Evolutionary conservation across 1,140 invertebrate species (phyloP).

Genomic region (Leptinotarsa lineolata): DNA sequence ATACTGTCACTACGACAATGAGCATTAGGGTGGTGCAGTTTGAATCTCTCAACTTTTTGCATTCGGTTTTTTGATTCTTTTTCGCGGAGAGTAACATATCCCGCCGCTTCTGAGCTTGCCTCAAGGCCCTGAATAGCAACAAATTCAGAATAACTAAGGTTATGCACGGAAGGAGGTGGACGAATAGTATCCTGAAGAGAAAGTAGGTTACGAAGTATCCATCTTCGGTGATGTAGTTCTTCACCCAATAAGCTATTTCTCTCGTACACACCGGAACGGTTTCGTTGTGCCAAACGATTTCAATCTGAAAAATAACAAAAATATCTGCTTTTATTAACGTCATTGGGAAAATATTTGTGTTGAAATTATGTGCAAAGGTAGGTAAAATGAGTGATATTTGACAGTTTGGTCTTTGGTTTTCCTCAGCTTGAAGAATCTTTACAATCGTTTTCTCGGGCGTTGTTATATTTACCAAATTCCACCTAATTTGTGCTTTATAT

Average conservation of each 20-base stretch:
- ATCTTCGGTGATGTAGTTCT: slow-evolving; percentile 65
- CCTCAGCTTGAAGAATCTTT: too few species aligned
- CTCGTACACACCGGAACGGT: slow-evolving; percentile 64
- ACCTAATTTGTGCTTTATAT: too few species aligned
- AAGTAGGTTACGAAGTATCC: slow-evolving; percentile 82
- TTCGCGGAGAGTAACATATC: slow-evolving; percentile 73
- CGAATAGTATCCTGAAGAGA: slow-evolving; percentile 86
- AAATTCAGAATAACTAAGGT: slow-evolving; percentile 87
- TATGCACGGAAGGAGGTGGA: slow-evolving; percentile 87
- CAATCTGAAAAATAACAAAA: slow-evolving; percentile 45
- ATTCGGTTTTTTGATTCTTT: slow-evolving; percentile 83
- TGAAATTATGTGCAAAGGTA: too few species aligned
- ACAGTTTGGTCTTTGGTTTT: too few species aligned
- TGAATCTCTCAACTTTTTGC: slow-evolving; percentile 79
- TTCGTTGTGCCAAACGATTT: slow-evolving; percentile 64
- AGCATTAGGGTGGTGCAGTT: slow-evolving; percentile 94
- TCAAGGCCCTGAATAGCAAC: slow-evolving; percentile 82
- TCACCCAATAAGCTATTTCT: slow-evolving; percentile 68
- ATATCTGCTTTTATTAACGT: not conserved
- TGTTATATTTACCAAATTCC: too few species aligned
- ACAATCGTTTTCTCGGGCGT: too few species aligned
- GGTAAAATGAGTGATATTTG: too few species aligned
- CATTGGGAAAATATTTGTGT: too few species aligned
- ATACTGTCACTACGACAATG: slow-evolving; percentile 92
- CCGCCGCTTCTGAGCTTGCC: slow-evolving; percentile 77